Base-by-base conservation (phyloP, 2,888 invertebrate species). In the Stomorhina lunata region DNA sequence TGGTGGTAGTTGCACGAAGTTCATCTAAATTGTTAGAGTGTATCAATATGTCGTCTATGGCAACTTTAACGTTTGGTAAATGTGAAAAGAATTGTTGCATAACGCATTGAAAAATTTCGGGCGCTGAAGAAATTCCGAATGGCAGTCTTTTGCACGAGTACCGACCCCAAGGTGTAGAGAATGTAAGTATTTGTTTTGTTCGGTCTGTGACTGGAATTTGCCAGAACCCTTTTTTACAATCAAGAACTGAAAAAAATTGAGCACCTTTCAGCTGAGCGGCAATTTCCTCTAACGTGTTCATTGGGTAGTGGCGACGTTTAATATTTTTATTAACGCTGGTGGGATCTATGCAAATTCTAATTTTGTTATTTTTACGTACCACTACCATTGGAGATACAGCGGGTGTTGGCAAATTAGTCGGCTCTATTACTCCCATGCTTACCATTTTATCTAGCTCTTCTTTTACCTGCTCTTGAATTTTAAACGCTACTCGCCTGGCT, bases 101-200 rank as follows among this genome's bases (percentile, higher is more conserved):
- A 45, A 83, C 59, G 61, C 86, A 69, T 65, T 81, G 81, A 48
- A 81, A 86, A 53, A 87, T 86, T 87, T 89, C 88, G 85, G 84
- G 66, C 10, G 80, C 81, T 48, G 83, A 80, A 20, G 76, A 79
- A 17, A 83, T 72, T 5, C 73, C 81, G 71, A 83, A 83, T 34
- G 76, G 77, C 15, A 80, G 20, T 22, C 80, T 45, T 71, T 48
- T 34, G 32, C 59, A 86, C 0, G 43, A 72, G 37, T 85, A 86
- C 63, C 83, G 71, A 43, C 84, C 83, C 77, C 81, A 82, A 12
- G 76, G 80, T 4, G 76, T 85, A 9, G 71, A 61, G 69, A 83
- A 83, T 2, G 76, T 57, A 45, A 84, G 40, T 37, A 68, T 77
- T 75, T 65, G 27, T 63, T 80, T 57, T 29, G 85, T 85, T 20